A percentile compares a stretch with the other conserved stretches of the same genome.
These are phyloP conservation scores for Sminthurinus aureus DNA, from an alignment of 2,888 invertebrate genomes.

Conservation along the genomic window DNA sequence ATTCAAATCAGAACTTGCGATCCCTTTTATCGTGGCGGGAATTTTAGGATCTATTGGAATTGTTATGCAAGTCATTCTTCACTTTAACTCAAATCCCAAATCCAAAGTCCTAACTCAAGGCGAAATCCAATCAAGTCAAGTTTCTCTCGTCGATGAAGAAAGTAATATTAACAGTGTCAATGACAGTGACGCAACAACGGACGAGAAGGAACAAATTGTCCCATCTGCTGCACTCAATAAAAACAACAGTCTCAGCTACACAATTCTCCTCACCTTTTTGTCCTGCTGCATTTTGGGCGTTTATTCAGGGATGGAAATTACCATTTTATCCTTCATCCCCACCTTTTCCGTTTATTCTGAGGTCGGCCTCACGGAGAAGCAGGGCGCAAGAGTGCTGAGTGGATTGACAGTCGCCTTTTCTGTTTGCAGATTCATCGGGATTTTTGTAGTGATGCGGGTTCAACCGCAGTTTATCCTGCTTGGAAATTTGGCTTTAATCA, in stretches of 20 bases:
- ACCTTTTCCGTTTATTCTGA: constrained; percentile 25
- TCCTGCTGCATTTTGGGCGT: constrained; percentile 41
- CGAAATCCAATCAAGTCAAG: not conserved
- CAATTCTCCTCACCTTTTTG: constrained; percentile 33
- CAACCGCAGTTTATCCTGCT: constrained; percentile 17
- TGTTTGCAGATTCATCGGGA: constrained; percentile 1
- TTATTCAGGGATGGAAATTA: constrained; percentile 47
- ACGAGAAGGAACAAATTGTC: not conserved
- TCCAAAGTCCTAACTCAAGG: not conserved
- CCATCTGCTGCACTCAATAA: not conserved
- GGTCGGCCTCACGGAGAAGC: constrained; percentile 14
- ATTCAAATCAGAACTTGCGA: not conserved
- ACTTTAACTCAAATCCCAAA: not conserved
- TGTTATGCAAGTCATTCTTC: not conserved
- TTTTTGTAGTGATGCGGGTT: constrained; percentile 18
- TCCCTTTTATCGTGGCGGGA: not conserved
- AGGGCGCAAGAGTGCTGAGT: constrained; percentile 10
- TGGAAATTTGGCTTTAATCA: constrained; percentile 10
- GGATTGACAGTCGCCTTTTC: constrained; percentile 2
- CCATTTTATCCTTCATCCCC: constrained; percentile 23
- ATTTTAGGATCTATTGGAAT: not conserved
- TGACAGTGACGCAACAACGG: not conserved
- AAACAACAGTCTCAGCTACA: not conserved
- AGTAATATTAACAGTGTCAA: not conserved
- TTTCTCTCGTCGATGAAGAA: not conserved